phyloP scores from a whole-genome alignment of 92 coral and sea anemone species.

The Porites evermanni region DNA sequence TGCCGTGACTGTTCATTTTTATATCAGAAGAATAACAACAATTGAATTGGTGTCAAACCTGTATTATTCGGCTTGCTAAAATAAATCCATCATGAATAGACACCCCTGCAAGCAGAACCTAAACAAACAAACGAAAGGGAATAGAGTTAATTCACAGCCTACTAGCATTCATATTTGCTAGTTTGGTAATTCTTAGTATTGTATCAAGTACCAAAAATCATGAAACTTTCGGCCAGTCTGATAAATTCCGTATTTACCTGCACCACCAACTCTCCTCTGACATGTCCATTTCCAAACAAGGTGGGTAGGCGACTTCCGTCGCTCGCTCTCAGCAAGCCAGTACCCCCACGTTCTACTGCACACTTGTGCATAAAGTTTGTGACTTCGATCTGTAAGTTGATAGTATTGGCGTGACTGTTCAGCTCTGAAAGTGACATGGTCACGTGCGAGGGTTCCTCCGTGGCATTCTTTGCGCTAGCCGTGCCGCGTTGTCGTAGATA shows the following conservation, averaged over 20 bases:
- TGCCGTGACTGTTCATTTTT: no score
- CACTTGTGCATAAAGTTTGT: conserved; percentile 89
- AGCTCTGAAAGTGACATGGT: conserved; percentile 87
- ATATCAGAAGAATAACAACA: background rate
- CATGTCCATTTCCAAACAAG: conserved; percentile 88
- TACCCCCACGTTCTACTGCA: conserved; percentile 71
- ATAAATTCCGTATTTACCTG: conserved; percentile 67
- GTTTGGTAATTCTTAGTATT: background rate
- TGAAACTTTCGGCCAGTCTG: background rate
- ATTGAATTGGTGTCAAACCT: conserved; percentile 60
- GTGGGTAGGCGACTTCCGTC: conserved; percentile 78
- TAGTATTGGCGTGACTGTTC: conserved; percentile 85
- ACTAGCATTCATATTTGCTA: background rate
- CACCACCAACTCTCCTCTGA: conserved; percentile 83
- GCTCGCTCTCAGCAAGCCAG: conserved; percentile 49
- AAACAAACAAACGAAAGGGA: background rate
- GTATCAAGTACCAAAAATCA: background rate
- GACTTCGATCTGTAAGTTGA: conserved; percentile 90
- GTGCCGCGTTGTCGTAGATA: conserved; percentile 79
- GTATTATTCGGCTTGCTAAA: conserved; percentile 91
- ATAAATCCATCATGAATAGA: conserved; percentile 91
- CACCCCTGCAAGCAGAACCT: conserved; percentile 90
- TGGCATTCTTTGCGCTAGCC: conserved; percentile 36
- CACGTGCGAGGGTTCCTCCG: conserved; percentile 76
- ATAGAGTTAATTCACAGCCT: background rate